Percentiles rank a stretch among this genome's conserved stretches.
These are phyloP conservation scores for Hipparchia semele DNA, from an alignment of 2,888 invertebrate genomes.

Conservation along the genomic window DNA sequence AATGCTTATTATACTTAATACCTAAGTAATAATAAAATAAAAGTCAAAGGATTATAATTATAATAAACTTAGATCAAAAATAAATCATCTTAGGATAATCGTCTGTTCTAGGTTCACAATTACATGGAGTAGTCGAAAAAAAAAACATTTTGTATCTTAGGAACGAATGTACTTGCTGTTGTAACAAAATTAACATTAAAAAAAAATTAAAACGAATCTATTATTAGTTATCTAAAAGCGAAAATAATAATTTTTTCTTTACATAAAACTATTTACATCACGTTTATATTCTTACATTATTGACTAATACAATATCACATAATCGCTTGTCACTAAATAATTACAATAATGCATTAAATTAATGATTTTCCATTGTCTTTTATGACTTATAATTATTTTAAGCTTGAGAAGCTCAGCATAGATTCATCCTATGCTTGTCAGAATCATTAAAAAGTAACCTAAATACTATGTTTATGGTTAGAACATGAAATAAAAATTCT, in stretches of 20 bases:
- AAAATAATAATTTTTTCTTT: not conserved
- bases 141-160: not conserved
- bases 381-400: not conserved
- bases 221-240: not conserved
- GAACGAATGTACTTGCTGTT: not conserved
- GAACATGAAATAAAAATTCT: too few relatives aligned
- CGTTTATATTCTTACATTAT: constrained; percentile 14
- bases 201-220: not conserved
- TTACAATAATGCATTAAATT: not conserved
- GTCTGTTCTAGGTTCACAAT: too few relatives aligned
- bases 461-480: too few relatives aligned
- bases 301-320: constrained; percentile 42
- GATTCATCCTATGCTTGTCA: too few relatives aligned
- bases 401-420: too few relatives aligned
- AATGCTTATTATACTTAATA: too few relatives aligned
- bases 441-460: too few relatives aligned
- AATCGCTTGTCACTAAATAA: constrained; percentile 16
- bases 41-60: too few relatives aligned
- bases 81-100: too few relatives aligned
- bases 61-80: too few relatives aligned
- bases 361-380: not conserved
- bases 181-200: not conserved
- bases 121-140: too few relatives aligned
- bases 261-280: not conserved
- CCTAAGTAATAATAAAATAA: too few relatives aligned